Base-by-base conservation (phyloP, 2,113 vertebrate species). In the Cochlearius cochlearius region DNA sequence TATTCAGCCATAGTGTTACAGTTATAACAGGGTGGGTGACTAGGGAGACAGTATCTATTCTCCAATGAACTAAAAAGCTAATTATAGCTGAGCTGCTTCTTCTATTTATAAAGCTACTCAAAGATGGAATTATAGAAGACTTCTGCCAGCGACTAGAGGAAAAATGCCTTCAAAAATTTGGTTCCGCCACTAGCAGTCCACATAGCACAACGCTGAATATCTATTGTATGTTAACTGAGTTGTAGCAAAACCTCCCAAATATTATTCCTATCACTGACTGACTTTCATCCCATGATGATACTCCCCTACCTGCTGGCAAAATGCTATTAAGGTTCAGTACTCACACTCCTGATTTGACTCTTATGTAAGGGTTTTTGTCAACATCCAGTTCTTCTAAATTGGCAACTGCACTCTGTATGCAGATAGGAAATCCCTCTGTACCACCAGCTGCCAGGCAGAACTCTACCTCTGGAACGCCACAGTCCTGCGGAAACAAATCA, bases 331-430 rank as follows among this genome's bases (percentile, higher is more conserved):
- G 8, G 7, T 34, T n/a, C 43, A 89, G 92, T 96, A 98, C 98
- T 86, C 95, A 99, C 99, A 98, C 98, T 98, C 98, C 99, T 34
- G 98, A 98, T 86, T 95, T 98, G 91, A 99, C 98, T 49, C 76
- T 93, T 81, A 99, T 92, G 10, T 97, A 97, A 67, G 96, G 89
- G 53, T 95, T 97, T 83, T 97, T 97, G 47, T 98, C 97, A 49
- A 98, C 71, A 88, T 97, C 98, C 73, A 98, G 75, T 30, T 97
- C 96, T 86, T 98, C 98, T 78, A 98, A 94, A 84, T 96, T 97
- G 69, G 98, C 92, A 85, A 96, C 78, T 22, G 98, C 98, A 66
- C 59, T 86, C 62, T 97, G 97, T 58, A 99, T 93, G 84, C 81
- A 95, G 87, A 98, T 27, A 13, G 97, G 96, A 74, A 80, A 67